Evolutionary conservation across 2,797 vertebrate genomes (phyloP).

Genomic region (Tenualosa ilisha): DNA sequence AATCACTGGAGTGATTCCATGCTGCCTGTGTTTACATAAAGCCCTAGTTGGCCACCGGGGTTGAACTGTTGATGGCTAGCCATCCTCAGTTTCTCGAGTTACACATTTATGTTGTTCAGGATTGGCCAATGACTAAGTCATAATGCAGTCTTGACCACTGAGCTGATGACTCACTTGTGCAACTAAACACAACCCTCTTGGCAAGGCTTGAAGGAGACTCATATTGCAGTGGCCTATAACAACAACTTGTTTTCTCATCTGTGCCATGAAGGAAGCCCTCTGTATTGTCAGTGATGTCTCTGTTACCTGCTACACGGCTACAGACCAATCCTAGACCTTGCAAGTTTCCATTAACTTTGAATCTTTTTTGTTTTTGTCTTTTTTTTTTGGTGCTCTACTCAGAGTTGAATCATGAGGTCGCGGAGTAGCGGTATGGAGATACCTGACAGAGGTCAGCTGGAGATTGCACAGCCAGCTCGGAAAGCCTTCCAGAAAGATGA

Average conservation of each 20-base stretch:
- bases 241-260: conserved; percentile 21
- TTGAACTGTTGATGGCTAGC: background rate
- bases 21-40: conserved; percentile 20
- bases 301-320: background rate
- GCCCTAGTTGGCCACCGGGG: background rate
- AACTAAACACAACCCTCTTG: conserved; percentile 25
- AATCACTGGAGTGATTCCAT: conserved; percentile 39
- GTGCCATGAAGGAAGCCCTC: background rate
- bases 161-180: conserved; percentile 8
- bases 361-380: conserved; percentile 27
- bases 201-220: conserved; percentile 14
- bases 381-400: background rate
- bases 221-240: conserved; percentile 16
- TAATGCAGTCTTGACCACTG: conserved; percentile 21
- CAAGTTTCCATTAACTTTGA: background rate
- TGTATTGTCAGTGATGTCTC: background rate
- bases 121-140: conserved; percentile 40
- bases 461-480: conserved; percentile 64
- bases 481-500: conserved; percentile 73
- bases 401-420: conserved; percentile 82
- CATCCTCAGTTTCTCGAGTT: conserved; percentile 29
- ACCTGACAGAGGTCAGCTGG: conserved; percentile 75
- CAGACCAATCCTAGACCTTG: background rate
- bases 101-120: conserved; percentile 20
- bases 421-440: conserved; percentile 82